Conservation (phyloP, 2,113 vertebrate genomes). For the Apeltes quadracus region DNA sequence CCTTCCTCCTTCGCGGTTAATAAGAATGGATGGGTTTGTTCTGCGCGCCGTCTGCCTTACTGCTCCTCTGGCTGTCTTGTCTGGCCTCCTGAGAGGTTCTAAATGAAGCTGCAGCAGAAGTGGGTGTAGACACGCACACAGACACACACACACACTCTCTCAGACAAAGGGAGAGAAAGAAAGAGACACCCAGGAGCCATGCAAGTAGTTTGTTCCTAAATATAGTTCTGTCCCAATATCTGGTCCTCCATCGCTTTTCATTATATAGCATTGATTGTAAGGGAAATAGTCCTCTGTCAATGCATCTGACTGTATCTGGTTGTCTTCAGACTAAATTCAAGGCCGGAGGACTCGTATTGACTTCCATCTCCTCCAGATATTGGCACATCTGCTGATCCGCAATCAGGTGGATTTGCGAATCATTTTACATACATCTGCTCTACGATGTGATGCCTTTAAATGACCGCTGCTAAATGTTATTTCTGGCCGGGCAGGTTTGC, state of each 20-base stretch:
- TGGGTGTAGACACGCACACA: slow-evolving; percentile 10
- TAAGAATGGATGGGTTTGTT: slow-evolving; percentile 69
- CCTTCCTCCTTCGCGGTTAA: slow-evolving; percentile 53
- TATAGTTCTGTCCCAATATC: background rate
- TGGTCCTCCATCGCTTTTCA: slow-evolving; percentile 3
- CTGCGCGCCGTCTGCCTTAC: slow-evolving; percentile 51
- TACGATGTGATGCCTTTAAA: background rate
- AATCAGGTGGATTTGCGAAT: slow-evolving; percentile 23
- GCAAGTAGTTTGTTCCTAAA: background rate
- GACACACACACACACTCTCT: background rate
- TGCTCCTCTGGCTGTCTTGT: slow-evolving; percentile 38
- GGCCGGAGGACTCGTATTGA: background rate
- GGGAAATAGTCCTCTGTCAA: background rate
- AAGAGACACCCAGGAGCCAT: slow-evolving; percentile 1
- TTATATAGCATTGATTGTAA: background rate
- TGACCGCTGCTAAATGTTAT: background rate
- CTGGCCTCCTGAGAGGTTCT: slow-evolving; percentile 47
- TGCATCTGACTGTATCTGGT: background rate
- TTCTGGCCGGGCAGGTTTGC: background rate
- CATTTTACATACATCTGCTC: slow-evolving; percentile 3
- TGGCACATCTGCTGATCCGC: background rate
- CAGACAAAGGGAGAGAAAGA: slow-evolving; percentile 1
- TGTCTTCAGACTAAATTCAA: slow-evolving; percentile 5
- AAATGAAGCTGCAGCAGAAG: slow-evolving; percentile 61
- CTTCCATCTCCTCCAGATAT: background rate